Base-by-base conservation (phyloP, 2,113 vertebrate species). In the Apistogramma diplotaenia region DNA sequence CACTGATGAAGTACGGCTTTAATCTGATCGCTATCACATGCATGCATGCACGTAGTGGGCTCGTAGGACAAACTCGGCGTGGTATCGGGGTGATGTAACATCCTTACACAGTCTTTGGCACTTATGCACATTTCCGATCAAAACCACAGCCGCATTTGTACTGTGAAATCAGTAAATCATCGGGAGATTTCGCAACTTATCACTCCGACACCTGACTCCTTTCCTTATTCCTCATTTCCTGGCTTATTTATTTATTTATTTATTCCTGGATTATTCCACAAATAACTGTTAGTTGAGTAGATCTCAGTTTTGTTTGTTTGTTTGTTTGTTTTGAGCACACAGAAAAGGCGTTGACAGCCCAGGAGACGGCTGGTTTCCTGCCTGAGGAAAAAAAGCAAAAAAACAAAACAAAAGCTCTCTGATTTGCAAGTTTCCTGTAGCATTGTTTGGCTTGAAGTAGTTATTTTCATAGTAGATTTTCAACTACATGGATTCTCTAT, bases 261-360 rank as follows among this genome's bases (percentile, higher is more conserved):
- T 23, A 12, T 23, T 11, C 43, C 43, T 70, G 65, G 51, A 51
- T 70, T 25, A n/a, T 25, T 37, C 11, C 25, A 33, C 43, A 67
- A 40, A 29, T 10, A 49, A 29, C 23, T 49, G 40, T 16, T 46
- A 23, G 37, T 67, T 67, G 16, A 23, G 23, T 49, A 49, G 62
- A 49, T 40, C 62, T 70, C 9, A 43, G 9, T 61, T 51, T 55
- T 29, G 43, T 58, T 8, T 27, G 8, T 51, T 40, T 35, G 65
- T 49, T 29, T 51, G 55, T 53, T 61, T n/a, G 23, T 46, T n/a
- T 70, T 70, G n/a, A 76, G 73, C n/a, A 18, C 58, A 7, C 58
- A 56, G 23, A 49, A 54, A 43, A 87, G 85, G 83, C 88, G 85
- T 70, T 78, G 33, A 78, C 89, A 3, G 53, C 40, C 40, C 62